Conservation (phyloP, 2,113 vertebrate species). For the Sakesphorus luctuosus region DNA sequence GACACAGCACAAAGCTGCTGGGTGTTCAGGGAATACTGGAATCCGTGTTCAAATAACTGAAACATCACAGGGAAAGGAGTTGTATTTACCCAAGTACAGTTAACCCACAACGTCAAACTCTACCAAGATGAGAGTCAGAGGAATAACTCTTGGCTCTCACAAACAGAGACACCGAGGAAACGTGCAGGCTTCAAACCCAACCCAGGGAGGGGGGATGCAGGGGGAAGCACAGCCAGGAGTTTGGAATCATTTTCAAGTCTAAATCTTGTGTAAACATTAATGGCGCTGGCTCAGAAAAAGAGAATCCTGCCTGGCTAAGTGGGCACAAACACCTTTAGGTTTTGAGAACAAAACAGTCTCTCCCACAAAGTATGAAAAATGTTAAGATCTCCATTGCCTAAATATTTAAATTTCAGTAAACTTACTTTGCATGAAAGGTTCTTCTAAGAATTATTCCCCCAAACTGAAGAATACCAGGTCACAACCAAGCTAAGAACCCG, state of each 20-base stretch:
- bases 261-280: background rate
- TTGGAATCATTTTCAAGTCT: background rate
- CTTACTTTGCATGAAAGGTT: background rate
- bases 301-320: background rate
- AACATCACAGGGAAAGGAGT: background rate
- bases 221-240: background rate
- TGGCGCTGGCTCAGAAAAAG: background rate
- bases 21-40: background rate
- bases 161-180: background rate
- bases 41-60: background rate
- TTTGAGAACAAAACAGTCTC: background rate
- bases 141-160: background rate
- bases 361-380: background rate
- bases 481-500: background rate
- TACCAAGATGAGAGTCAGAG: background rate
- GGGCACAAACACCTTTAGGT: background rate
- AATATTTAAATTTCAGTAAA: background rate
- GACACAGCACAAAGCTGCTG: background rate
- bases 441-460: background rate
- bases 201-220: rapidly evolving
- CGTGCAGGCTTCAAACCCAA: background rate
- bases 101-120: background rate
- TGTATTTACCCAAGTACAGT: background rate
- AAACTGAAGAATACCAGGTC: background rate
- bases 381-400: background rate